Conservation (phyloP, 2,113 vertebrate genomes). For the Zootoca vivipara region DNA sequence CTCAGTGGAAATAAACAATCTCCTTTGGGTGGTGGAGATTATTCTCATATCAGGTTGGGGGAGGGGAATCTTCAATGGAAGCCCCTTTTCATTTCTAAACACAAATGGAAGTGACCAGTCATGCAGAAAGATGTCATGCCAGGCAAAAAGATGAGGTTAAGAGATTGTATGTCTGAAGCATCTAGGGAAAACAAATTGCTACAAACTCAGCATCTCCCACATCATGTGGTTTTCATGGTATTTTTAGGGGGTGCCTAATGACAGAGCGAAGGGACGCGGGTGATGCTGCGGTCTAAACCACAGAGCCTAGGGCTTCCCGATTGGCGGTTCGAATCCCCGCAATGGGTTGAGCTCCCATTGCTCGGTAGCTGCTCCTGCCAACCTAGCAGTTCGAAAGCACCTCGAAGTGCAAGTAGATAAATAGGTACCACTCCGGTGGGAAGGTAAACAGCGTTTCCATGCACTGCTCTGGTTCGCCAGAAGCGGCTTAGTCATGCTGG, state of each 20-base stretch:
- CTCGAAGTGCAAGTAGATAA: too few species aligned
- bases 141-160: background rate
- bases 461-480: too few species aligned
- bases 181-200: constrained; percentile 16
- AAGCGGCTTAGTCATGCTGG: too few species aligned
- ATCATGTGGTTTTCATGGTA: background rate
- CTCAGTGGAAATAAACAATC: background rate
- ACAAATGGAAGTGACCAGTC: constrained; percentile 44
- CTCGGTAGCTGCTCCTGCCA: too few species aligned
- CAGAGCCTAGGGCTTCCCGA: too few species aligned
- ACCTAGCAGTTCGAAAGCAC: too few species aligned
- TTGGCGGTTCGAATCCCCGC: too few species aligned
- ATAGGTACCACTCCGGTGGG: too few species aligned
- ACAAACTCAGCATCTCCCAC: background rate
- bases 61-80: constrained; percentile 39
- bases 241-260: background rate
- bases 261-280: too few species aligned
- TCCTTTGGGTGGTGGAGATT: background rate
- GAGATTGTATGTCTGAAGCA: constrained; percentile 35
- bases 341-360: too few species aligned
- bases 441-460: too few species aligned
- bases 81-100: constrained; percentile 60
- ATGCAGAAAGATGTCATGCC: constrained; percentile 38
- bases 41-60: background rate
- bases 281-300: too few species aligned